Evolutionary conservation across 2,797 vertebrate genomes (phyloP).

Genomic region (Cyprinodon diabolis): DNA sequence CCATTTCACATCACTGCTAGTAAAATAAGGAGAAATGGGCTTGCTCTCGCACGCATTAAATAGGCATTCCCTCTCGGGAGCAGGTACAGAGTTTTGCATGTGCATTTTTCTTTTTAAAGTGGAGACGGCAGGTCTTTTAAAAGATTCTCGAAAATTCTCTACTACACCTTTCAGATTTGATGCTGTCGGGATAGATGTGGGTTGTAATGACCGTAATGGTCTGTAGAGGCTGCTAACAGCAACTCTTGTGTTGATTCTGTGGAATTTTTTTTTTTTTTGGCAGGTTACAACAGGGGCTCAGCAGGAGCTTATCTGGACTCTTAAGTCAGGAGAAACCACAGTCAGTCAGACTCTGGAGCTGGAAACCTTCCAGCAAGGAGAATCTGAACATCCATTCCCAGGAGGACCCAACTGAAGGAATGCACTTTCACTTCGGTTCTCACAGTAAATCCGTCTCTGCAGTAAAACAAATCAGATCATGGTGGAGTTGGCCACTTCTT

Average conservation of each 20-base stretch:
- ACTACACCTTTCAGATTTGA: background rate
- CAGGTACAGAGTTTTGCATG: too few relatives aligned
- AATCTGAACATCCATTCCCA: slow-evolving; percentile 29
- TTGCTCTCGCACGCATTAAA: too few relatives aligned
- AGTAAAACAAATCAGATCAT: slow-evolving; percentile 39
- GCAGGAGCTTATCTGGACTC: slow-evolving; percentile 42
- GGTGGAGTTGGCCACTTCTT: slow-evolving; percentile 39
- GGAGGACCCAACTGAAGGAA: slow-evolving; percentile 48
- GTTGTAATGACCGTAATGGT: background rate
- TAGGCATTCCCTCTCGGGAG: too few relatives aligned
- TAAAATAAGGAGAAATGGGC: too few relatives aligned
- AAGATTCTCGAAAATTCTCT: too few relatives aligned
- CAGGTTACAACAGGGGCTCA: slow-evolving; percentile 17
- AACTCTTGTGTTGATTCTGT: background rate
- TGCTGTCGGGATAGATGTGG: background rate
- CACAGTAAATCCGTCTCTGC: slow-evolving; percentile 57
- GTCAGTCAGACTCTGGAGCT: slow-evolving; percentile 33
- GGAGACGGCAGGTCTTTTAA: too few relatives aligned
- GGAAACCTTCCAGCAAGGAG: slow-evolving; percentile 27
- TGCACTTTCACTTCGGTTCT: slow-evolving; percentile 55
- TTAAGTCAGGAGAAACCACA: slow-evolving; percentile 36
- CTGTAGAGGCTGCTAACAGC: slow-evolving; percentile 28
- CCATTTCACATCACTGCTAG: too few relatives aligned
- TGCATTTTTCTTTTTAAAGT: too few relatives aligned
- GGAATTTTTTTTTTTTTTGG: too few relatives aligned